Conservation (phyloP, 2,797 vertebrate species). For the Danio tinwini region DNA sequence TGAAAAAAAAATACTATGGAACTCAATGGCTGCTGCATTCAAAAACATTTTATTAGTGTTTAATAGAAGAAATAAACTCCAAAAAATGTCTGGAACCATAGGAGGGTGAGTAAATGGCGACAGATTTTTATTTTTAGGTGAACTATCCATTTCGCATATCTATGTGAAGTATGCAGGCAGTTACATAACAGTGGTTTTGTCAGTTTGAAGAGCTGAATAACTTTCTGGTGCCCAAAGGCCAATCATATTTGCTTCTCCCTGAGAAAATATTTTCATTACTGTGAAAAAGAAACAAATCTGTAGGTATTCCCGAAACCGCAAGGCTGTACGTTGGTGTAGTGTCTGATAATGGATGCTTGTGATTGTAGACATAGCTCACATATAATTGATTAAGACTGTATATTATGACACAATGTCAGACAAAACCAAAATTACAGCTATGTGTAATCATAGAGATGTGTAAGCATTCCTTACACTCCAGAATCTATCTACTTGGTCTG, state of each 20-base stretch:
- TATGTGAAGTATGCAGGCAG: neutral
- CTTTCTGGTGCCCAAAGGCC: neutral
- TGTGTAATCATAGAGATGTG: conserved; percentile 7
- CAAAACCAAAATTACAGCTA: conserved; percentile 15
- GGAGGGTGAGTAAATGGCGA: no score
- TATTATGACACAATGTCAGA: neutral
- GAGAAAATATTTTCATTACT: neutral
- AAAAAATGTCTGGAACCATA: no score
- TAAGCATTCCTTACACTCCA: neutral
- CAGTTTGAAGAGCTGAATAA: conserved; percentile 6
- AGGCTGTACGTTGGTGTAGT: neutral
- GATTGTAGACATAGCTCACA: conserved; percentile 8
- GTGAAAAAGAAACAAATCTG: conserved; percentile 4
- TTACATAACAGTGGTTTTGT: neutral
- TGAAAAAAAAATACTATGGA: no score
- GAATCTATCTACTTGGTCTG: neutral
- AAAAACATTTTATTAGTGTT: no score
- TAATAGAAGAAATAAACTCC: no score
- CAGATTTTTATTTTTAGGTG: no score
- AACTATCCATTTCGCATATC: no score
- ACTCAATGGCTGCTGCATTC: no score
- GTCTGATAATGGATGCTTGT: neutral
- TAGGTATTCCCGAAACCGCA: conserved; percentile 16
- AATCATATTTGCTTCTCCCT: conserved; percentile 33
- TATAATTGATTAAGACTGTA: neutral